Evolutionary conservation across 2,797 vertebrate genomes (phyloP), one percentile per base, ranked within the genome.

Genomic region (Trematomus bernacchii): DNA sequence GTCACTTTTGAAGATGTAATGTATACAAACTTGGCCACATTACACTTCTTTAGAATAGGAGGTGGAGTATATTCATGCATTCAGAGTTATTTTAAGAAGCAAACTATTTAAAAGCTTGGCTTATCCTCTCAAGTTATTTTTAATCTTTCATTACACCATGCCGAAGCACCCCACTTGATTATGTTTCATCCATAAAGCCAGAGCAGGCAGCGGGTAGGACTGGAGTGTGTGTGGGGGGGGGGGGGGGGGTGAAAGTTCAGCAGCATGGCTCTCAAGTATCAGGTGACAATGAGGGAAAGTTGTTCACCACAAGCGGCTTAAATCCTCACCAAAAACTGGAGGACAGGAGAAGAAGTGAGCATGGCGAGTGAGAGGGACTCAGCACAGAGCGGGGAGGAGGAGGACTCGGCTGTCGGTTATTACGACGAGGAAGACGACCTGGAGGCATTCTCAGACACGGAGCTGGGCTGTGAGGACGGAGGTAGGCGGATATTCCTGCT

Each of bases 381-480:
- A 0, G 91, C 82, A 2, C 83, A 85, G 27, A 89, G 81, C 42
- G 87, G 86, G 2, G 91, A 87, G 3, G 92, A 94, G 19, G 51
- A 95, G 64, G 95, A 94, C 27, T 90, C 76, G 79, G 93, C 93
- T 21, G 84, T 93, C 40, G 79, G 66, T n/a, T 91, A 87, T 43
- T 91, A 90, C 46, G 80, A 86, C 67, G 82, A 87, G 11, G 91
- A 91, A 13, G 90, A 96, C 66, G 95, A 95, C 76, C 91, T 95
- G 57, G 94, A 94, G 70, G 92, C 94, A 51, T 95, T 96, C 70
- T 92, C 94, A 43, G 96, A 96, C 57, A 44, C 89, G 0, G 96
- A 96, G 59, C 93, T 84, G 73, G 95, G 95, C 85, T 95, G 94
- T 51, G 96, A 96, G 81, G 96, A 96, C 90, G 95, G 95, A 94